Percentiles rank a stretch among this genome's conserved stretches.
Evolutionary conservation across 1,140 invertebrate species (phyloP).

Genomic region (Phthorimaea operculella): DNA sequence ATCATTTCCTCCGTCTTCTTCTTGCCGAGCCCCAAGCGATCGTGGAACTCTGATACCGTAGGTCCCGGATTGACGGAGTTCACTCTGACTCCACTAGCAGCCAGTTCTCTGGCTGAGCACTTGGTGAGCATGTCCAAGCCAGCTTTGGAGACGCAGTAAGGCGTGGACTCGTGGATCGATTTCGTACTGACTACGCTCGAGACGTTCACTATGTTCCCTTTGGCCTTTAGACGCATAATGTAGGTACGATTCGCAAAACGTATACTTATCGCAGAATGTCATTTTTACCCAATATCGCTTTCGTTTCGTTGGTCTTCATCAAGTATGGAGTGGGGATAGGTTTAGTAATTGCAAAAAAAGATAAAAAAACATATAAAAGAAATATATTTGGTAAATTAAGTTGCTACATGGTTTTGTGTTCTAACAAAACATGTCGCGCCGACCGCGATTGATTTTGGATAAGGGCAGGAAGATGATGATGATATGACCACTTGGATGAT

Average conservation of each 20-base stretch:
- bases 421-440: no score
- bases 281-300: no score
- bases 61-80: conserved; percentile 75
- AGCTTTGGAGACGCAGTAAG: conserved; percentile 80
- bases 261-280: no score
- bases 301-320: conserved; percentile 69
- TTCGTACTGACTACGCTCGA: conserved; percentile 75
- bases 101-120: conserved; percentile 73
- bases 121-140: conserved; percentile 81
- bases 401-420: no score
- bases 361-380: no score
- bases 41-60: conserved; percentile 72
- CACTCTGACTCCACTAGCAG: conserved; percentile 73
- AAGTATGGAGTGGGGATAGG: conserved; percentile 78
- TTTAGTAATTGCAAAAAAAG: no score
- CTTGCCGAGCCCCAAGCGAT: conserved; percentile 36
- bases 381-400: no score
- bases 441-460: no score
- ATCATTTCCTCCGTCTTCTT: not conserved
- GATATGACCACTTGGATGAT: no score
- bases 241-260: no score
- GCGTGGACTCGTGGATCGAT: conserved; percentile 69
- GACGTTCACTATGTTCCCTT: conserved; percentile 80
- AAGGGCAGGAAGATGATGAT: no score
- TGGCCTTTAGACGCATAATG: no score